phyloP scores from a whole-genome alignment of 2,113 vertebrate species.

The Pedetes capensis region DNA sequence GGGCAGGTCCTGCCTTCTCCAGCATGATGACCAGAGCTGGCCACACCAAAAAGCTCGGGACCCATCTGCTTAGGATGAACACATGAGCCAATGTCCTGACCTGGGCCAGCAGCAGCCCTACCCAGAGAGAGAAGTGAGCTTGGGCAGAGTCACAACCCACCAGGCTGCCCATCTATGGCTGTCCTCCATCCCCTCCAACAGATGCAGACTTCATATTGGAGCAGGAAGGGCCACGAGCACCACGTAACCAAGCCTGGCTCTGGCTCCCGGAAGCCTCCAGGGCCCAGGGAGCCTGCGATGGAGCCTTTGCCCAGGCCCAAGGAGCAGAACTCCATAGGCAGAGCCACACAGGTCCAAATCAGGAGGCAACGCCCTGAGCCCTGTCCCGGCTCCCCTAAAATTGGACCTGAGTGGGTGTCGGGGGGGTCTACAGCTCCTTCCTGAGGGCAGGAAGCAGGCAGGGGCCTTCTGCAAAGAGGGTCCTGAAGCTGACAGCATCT shows the following conservation, averaged over 20 bases:
- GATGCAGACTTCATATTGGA: not conserved
- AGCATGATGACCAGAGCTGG: not conserved
- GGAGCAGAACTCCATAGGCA: not conserved
- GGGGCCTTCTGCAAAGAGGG: not conserved
- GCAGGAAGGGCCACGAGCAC: fast-evolving
- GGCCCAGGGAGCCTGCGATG: not conserved
- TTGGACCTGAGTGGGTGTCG: fast-evolving
- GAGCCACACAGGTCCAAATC: not conserved
- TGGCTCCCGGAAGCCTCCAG: too few relatives aligned
- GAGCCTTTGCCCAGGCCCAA: not conserved
- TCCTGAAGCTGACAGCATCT: fast-evolving
- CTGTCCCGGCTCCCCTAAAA: not conserved
- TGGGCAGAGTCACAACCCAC: not conserved
- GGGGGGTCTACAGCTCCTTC: fast-evolving
- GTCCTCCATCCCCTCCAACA: not conserved
- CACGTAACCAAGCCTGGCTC: not conserved
- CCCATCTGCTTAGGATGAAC: not conserved
- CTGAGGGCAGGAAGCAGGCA: fast-evolving
- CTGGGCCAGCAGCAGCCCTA: not conserved
- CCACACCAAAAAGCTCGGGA: fast-evolving
- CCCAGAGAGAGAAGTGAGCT: not conserved
- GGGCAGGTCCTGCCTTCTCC: not conserved
- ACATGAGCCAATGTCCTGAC: too few relatives aligned
- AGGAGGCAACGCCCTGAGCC: not conserved
- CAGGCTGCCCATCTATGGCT: fast-evolving